A percentile compares a stretch with the other conserved stretches of the same genome.
These are phyloP conservation scores for Drosophila greeni DNA, from an alignment of 2,888 invertebrate genomes.

Conservation along the genomic window DNA sequence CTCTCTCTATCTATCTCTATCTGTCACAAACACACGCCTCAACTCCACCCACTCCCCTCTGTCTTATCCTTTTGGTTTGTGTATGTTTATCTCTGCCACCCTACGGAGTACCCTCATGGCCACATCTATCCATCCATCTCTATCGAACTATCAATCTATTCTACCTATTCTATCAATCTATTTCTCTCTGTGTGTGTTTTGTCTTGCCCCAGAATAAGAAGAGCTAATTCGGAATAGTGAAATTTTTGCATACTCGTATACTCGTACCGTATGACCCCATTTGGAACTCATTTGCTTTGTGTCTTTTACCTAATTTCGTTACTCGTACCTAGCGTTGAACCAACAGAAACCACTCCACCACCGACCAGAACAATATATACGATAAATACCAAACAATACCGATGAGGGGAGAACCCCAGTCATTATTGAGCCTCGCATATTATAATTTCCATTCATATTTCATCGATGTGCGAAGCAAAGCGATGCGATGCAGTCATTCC, in stretches of 20 bases:
- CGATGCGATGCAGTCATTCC: conserved; percentile 55
- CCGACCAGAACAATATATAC: conserved; percentile 3
- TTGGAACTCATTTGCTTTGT: conserved; percentile 70
- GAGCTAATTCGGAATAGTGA: conserved; percentile 69
- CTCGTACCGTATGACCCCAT: conserved; percentile 43
- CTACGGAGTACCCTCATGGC: conserved; percentile 47
- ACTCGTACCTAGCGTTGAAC: conserved; percentile 50
- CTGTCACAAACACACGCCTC: conserved; percentile 21
- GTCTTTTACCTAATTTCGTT: conserved; percentile 55
- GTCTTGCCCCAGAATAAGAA: conserved; percentile 47
- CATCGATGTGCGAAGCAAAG: conserved; percentile 29
- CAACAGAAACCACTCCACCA: conserved; percentile 12
- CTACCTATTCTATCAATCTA: conserved; percentile 27
- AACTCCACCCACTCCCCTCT: conserved; percentile 4
- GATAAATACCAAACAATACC: conserved; percentile 11
- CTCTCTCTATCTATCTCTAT: conserved; percentile 6
- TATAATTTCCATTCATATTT: conserved; percentile 51
- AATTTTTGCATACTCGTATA: conserved; percentile 53
- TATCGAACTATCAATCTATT: conserved; percentile 20
- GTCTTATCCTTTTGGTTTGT: conserved; percentile 42
- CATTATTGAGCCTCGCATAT: conserved; percentile 28
- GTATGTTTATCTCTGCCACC: conserved; percentile 51
- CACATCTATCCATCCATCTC: conserved; percentile 47
- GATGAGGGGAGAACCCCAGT: conserved; percentile 10
- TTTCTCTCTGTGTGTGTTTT: conserved; percentile 44